These are phyloP conservation scores for Aradophagus sp. DNA, from an alignment of 1,140 invertebrate species.

Conservation along the genomic window DNA sequence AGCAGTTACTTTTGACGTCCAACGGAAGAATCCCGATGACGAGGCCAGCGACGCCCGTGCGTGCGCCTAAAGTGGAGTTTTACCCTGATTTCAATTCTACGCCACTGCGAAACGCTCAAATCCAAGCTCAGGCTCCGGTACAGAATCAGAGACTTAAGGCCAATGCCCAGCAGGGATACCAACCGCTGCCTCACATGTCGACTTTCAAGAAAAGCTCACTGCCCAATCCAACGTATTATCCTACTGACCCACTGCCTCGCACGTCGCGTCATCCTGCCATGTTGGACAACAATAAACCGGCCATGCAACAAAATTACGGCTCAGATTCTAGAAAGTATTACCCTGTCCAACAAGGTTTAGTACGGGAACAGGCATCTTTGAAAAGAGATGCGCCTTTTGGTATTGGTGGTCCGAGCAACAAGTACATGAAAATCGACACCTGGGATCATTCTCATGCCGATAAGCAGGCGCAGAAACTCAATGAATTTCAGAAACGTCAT, in stretches of 20 bases:
- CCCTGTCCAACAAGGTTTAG: conserved; percentile 6
- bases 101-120: conserved; percentile 59
- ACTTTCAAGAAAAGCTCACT: conserved; percentile 71
- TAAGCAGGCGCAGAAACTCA: no score
- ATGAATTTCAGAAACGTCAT: conserved; percentile 63
- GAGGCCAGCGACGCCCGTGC: conserved; percentile 57
- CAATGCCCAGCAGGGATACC: conserved; percentile 50
- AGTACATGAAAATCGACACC: conserved; percentile 74
- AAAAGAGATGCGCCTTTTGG: conserved; percentile 69
- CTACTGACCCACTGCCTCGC: conserved; percentile 55
- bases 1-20: conserved; percentile 56
- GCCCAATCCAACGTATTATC: conserved; percentile 63
- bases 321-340: conserved; percentile 66
- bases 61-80: conserved; percentile 82
- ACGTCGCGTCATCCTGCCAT: conserved; percentile 53
- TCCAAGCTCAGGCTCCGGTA: conserved; percentile 25
- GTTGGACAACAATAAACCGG: conserved; percentile 38
- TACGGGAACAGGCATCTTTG: conserved; percentile 10
- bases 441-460: conserved; percentile 76
- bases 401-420: conserved; percentile 61
- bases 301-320: conserved; percentile 59
- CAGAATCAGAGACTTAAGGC: conserved; percentile 49
- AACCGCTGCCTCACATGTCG: conserved; percentile 69
- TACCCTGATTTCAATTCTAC: conserved; percentile 79
- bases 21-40: conserved; percentile 46